Evolutionary conservation across 2,888 invertebrate species (phyloP), one percentile per base, ranked within the genome.

Genomic region (Helicoverpa assulta): DNA sequence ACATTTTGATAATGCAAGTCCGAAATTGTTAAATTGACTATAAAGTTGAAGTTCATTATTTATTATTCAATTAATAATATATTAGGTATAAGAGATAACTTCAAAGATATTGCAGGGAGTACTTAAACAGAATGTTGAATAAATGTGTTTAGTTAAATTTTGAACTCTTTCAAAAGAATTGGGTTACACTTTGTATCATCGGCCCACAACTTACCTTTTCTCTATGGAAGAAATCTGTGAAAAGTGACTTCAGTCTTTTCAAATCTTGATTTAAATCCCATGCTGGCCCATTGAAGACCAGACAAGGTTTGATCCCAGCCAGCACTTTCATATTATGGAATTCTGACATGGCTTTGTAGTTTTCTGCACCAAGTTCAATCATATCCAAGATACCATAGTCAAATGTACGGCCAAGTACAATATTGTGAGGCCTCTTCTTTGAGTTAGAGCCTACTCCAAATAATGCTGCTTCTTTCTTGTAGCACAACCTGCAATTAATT

Each of bases 391-490:
- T 95, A 68, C 98, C 97, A 86, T 98, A 97, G 92, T 99, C 98
- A 92, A 97, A 99, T 88, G 98, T 97, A 81, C 99, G 96, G 0
- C 99, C 99, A 64, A 99, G 90, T 40, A 99, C 96, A 55, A 99
- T 92, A 93, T 99, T 99, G 89, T 99, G 97, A 0, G 99, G 99
- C 16, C 99, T 96, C 90, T 99, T 99, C 93, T 99, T 99, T 61
- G 98, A 98, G 88, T 99, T 98, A 1, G 98, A 98, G 4, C 98
- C 98, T 89, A 99, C 98, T 78, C 98, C 97, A 93, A 99, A 99
- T 37, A 99, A 91, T 0, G 99, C 97, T 16, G 98, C 97, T 92
- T 99, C 99, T 89, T 98, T 97, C 92, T 99, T 99, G 85, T 97
- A 96, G 52, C 98, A 97, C 83, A 97, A 96, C 87, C 96, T 97